Base-by-base conservation (phyloP, 2,888 invertebrate species). In the Microplitis manilae region DNA sequence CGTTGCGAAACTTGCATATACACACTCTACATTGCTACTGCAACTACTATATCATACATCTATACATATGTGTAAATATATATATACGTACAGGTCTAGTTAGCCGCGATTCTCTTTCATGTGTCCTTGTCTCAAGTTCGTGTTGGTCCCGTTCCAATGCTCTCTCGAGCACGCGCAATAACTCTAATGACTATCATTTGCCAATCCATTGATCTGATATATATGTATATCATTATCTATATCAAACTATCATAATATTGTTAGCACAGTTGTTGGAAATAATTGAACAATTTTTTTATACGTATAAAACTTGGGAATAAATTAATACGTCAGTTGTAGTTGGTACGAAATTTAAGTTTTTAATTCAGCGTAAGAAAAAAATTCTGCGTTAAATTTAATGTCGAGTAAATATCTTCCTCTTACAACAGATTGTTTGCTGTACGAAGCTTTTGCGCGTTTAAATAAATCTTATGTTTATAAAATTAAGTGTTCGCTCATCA, bases 91-190 rank as follows among this genome's bases (percentile, higher is more conserved):
- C 73, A 30, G 17, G 59, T 67, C 87, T 88, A 84, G 87, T 88
- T 88, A 88, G 84, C 85, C 85, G 86, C 85, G 87, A 88, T 87
- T 87, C 85, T 76, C 30, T 39, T 20, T 82, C 85, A 87, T 84
- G 80, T 86, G 89, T 87, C 88, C 89, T 89, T 89, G 87, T 85
- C 80, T 88, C 88, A 89, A 89, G 89, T 89, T 89, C 88, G 86
- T 84, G 80, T 81, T 83, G 82, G 83, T 86, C 85, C 84, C 84
- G 82, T 84, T 85, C 80, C 82, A 77, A 76, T 77, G 77, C 74
- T 76, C 80, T 81, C 71, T 65, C 60, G 75, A 38, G 72, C 73
- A 71, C 30, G 65, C 72, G 20, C 69, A 50, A 20, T 39, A 15
- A 60, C 8, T 38, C 60, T 41, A 41, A 72, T 61, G 72, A 65